Evolutionary conservation across 2,888 invertebrate species (phyloP).

Genomic region (Desoria tigrina): DNA sequence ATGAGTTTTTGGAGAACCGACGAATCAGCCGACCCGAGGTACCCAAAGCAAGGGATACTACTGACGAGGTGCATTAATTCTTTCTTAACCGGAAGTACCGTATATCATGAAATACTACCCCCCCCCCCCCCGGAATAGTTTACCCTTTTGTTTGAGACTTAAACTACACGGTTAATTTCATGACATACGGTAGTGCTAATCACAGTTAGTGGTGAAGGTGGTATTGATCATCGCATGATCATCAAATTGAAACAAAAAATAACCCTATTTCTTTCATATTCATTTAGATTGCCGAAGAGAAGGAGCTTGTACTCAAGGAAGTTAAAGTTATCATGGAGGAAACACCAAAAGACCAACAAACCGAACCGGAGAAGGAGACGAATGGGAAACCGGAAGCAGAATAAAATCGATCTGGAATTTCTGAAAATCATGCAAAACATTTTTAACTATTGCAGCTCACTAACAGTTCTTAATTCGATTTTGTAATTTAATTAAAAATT

Average conservation of each 20-base stretch:
- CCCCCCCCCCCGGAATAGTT: too few species aligned
- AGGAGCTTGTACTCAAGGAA: constrained; percentile 47
- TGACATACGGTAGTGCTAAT: too few species aligned
- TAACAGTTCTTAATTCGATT: too few species aligned
- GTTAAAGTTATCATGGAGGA: constrained; percentile 44
- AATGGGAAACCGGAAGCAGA: neutral
- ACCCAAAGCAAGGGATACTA: neutral
- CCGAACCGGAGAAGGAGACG: neutral
- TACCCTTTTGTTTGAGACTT: neutral
- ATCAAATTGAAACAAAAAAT: too few species aligned
- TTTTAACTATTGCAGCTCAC: too few species aligned
- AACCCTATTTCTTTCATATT: too few species aligned
- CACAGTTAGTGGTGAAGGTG: too few species aligned
- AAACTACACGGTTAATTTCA: too few species aligned
- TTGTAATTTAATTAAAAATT: too few species aligned
- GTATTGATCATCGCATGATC: too few species aligned
- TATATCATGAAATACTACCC: too few species aligned
- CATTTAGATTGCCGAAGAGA: constrained; percentile 43
- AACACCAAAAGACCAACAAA: constrained; percentile 2
- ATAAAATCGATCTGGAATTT: neutral
- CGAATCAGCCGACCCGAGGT: constrained; percentile 1
- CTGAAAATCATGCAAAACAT: too few species aligned
- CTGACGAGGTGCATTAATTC: neutral
- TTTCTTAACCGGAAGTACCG: neutral
- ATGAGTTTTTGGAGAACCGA: constrained; percentile 49